These are phyloP conservation scores for Phrynocephalus versicolor DNA, from an alignment of 2,113 vertebrate genomes.

Conservation along the genomic window DNA sequence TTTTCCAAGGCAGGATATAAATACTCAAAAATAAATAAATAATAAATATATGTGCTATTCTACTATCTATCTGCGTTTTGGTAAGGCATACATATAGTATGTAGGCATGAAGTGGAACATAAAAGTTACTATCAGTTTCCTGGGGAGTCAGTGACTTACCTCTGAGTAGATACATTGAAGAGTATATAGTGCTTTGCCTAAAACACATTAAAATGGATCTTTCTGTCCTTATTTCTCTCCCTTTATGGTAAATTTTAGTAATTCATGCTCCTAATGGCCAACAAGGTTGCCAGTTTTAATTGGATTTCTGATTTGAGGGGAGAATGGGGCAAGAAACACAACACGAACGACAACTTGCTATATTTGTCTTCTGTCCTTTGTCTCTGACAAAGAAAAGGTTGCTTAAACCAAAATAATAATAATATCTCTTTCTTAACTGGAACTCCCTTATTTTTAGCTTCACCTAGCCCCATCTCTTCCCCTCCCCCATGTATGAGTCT, in stretches of 20 bases:
- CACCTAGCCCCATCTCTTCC: constrained; percentile 9
- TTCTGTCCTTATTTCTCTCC: constrained; percentile 41
- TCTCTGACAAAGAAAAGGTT: neutral
- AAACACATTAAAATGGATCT: constrained; percentile 38
- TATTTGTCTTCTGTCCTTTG: neutral
- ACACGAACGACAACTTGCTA: neutral
- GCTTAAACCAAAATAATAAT: neutral
- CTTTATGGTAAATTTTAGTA: neutral
- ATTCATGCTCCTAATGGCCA: neutral
- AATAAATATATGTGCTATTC: neutral
- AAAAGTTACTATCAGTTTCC: too few relatives aligned
- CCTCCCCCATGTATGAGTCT: neutral
- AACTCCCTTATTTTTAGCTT: neutral
- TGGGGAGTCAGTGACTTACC: too few relatives aligned
- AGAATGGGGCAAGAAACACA: neutral
- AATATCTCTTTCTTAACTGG: neutral
- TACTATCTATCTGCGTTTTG: too few relatives aligned
- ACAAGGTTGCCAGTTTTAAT: constrained; percentile 19
- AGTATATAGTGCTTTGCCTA: too few relatives aligned
- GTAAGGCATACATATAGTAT: too few relatives aligned
- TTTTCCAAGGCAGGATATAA: too few relatives aligned
- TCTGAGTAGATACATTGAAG: neutral
- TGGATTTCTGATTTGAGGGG: constrained; percentile 3
- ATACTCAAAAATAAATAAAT: too few relatives aligned
- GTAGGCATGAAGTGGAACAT: too few relatives aligned